A percentile compares a stretch with the other conserved stretches of the same genome.
Evolutionary conservation across 2,888 invertebrate species (phyloP).

Genomic region (Agriotes lineatus): DNA sequence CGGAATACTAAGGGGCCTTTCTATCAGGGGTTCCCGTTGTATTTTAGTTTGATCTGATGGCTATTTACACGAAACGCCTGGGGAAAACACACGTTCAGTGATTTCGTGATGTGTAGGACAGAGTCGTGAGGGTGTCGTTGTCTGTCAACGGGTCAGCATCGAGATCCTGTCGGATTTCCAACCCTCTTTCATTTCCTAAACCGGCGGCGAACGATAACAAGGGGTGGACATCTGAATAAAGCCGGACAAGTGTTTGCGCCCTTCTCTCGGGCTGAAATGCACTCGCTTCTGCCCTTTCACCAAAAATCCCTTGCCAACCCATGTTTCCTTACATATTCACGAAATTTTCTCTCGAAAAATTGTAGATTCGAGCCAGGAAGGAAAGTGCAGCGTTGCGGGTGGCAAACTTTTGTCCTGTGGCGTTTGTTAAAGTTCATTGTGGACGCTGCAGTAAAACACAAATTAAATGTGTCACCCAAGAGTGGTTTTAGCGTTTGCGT

Average conservation of each 20-base stretch:
- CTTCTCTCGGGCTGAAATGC: conserved; percentile 50
- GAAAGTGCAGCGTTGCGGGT: neutral
- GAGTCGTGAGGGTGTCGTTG: conserved; percentile 54
- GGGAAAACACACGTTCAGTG: conserved; percentile 46
- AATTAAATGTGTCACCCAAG: conserved; percentile 44
- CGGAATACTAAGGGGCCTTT: conserved; percentile 11
- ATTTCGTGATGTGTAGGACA: conserved; percentile 49
- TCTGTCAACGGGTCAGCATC: conserved; percentile 56
- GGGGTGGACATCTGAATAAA: conserved; percentile 57
- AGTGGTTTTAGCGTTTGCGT: conserved; percentile 37
- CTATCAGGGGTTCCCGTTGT: conserved; percentile 19
- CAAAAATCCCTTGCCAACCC: conserved; percentile 26
- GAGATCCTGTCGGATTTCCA: conserved; percentile 61
- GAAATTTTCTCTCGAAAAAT: conserved; percentile 11
- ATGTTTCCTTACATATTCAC: conserved; percentile 26
- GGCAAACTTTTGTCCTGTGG: conserved; percentile 6
- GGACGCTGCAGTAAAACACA: conserved; percentile 28
- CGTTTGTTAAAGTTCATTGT: conserved; percentile 22
- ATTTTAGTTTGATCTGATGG: conserved; percentile 44
- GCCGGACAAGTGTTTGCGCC: conserved; percentile 58
- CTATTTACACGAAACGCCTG: conserved; percentile 45
- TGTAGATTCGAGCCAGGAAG: neutral
- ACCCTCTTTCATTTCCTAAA: conserved; percentile 60
- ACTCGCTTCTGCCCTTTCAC: conserved; percentile 12
- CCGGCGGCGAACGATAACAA: conserved; percentile 54